These are phyloP conservation scores for Tupaia chinensis DNA, from an alignment of 2,113 vertebrate genomes.

Conservation along the genomic window DNA sequence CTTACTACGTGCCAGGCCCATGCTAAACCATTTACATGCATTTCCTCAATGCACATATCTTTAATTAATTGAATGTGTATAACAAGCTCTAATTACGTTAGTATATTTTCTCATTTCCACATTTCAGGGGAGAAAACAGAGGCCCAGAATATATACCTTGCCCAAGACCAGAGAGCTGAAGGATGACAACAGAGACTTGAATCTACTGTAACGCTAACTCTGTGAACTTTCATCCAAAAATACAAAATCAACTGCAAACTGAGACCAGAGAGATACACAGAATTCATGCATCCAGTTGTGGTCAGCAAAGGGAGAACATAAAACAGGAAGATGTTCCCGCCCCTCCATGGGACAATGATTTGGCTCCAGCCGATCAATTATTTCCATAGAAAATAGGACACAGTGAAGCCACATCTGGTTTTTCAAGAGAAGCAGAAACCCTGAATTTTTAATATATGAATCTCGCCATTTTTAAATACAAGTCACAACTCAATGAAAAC, in stretches of 20 bases:
- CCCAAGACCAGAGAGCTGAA: neutral
- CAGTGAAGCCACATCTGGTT: accelerated
- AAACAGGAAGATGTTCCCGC: neutral
- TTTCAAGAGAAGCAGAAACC: neutral
- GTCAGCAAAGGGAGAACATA: neutral
- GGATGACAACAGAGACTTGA: neutral
- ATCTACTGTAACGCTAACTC: neutral
- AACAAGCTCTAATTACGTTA: neutral
- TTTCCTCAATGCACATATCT: neutral
- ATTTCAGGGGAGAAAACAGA: neutral
- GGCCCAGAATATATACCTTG: neutral
- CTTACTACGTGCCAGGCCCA: neutral
- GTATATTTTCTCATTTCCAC: neutral
- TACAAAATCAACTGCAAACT: neutral
- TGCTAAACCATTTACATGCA: neutral
- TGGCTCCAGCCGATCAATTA: neutral
- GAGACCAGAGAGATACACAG: neutral
- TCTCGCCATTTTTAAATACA: neutral
- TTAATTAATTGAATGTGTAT: neutral
- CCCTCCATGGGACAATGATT: neutral
- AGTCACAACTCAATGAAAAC: neutral
- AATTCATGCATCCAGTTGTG: neutral
- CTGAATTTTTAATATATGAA: neutral
- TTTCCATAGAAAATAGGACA: neutral
- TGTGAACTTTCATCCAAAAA: neutral